Conservation (phyloP, 2,113 vertebrate genomes). For the Semnornis frantzii region DNA sequence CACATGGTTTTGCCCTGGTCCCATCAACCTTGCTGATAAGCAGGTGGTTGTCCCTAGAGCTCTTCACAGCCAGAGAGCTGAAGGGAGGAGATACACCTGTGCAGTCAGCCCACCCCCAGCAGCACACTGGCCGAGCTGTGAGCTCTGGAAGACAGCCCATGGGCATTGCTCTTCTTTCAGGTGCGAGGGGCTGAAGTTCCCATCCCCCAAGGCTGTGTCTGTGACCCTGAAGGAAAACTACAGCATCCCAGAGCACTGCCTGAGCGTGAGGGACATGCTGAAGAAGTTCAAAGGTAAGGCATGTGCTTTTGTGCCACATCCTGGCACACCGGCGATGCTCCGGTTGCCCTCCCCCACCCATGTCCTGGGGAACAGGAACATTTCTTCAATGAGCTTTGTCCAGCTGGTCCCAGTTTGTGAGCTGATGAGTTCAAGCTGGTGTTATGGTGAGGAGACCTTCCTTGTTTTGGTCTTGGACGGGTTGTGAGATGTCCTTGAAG, state of each 20-base stretch:
- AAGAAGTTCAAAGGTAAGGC: conserved; percentile 61
- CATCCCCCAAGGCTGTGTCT: neutral
- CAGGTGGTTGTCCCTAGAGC: neutral
- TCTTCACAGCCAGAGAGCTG: neutral
- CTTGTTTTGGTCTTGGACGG: neutral
- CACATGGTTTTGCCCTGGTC: accelerated
- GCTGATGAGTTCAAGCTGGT: neutral
- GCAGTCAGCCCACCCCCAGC: neutral
- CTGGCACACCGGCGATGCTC: neutral
- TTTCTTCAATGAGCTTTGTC: neutral
- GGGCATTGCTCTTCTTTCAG: neutral
- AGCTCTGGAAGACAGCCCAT: neutral
- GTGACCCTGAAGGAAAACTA: conserved; percentile 53
- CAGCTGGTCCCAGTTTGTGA: neutral
- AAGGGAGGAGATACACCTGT: neutral
- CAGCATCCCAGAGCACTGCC: conserved; percentile 40
- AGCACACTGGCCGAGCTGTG: neutral
- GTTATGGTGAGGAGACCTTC: neutral
- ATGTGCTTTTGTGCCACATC: neutral
- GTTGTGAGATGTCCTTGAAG: neutral
- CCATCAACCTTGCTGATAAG: neutral
- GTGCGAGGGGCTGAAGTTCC: neutral
- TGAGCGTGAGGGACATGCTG: conserved; percentile 63
- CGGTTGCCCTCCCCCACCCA: neutral
- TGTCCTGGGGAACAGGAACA: neutral